Evolutionary conservation across 1,140 invertebrate species (phyloP), one percentile per base, ranked within the genome.

Genomic region (Caligus rogercresseyi): DNA sequence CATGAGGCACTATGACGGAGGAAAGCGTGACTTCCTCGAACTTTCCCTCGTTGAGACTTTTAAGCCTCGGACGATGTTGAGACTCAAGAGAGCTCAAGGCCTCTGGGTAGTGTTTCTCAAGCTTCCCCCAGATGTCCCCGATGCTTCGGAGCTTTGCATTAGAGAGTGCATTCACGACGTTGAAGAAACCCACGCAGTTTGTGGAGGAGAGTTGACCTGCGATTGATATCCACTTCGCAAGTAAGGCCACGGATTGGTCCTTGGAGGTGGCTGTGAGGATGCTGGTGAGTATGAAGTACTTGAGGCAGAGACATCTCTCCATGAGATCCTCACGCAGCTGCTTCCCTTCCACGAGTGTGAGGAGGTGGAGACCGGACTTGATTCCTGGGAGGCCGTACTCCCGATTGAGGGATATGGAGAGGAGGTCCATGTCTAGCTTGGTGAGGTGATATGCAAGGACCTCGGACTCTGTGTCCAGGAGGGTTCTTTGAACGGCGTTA

Each of bases 291-390:
- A 56, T 25, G 24, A 56, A 56, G 3, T 21, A 21, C 54, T 25
- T 56, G n/a, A 56, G 16, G 20, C 54, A 56, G n/a, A 56, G 24
- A 23, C 19, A 20, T 21, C 54, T 18, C 54, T 56, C 54, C 20
- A 56, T 20, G 15, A 56, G n/a, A 56, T 56, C 54, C 16, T 56
- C 54, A 20, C 54, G 54, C n/a, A 56, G 54, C 4, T 21, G 24
- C 24, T 56, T 56, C n/a, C 54, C 54, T 4, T 56, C 54, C 54
- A 56, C 54, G 2, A 56, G 54, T 21, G 54, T 56, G 15, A 56
- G 20, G 19, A 56, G 24, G 24, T 56, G 54, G 2, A 56, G 54
- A n/a, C 54, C 54, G 2, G 54, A 56, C 24, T 20, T 56, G 15
- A 56, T 56, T 15, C 24, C 54, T 16, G 54, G 54, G 2, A 56